phyloP scores from a whole-genome alignment of 1,140 invertebrate genomes.

The Magallana gigas region DNA sequence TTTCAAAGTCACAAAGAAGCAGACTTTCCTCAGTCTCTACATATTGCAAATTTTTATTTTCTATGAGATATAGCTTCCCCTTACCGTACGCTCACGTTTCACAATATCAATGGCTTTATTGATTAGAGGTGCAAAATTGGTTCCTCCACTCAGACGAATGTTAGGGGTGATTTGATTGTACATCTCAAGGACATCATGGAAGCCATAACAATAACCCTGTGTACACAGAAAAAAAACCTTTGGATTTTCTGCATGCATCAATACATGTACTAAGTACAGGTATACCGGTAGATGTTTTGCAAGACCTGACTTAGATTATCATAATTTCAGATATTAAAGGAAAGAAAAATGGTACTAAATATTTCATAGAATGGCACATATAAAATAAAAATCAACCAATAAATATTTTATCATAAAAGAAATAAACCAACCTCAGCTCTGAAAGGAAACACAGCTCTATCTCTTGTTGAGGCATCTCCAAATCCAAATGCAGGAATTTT shows the following conservation, averaged over 20 bases:
- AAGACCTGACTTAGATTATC: too few relatives aligned
- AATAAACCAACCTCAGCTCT: slow-evolving; percentile 61
- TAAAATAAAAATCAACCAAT: too few relatives aligned
- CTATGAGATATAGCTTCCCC: slow-evolving; percentile 41
- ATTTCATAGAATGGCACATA: too few relatives aligned
- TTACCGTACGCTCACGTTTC: slow-evolving; percentile 67
- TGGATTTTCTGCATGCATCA: too few relatives aligned
- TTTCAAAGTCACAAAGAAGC: not conserved
- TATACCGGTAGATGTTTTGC: too few relatives aligned
- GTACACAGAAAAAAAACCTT: not conserved
- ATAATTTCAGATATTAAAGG: too few relatives aligned
- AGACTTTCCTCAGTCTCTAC: not conserved
- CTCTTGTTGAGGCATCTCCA: slow-evolving; percentile 79
- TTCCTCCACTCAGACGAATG: slow-evolving; percentile 79
- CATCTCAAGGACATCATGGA: slow-evolving; percentile 69
- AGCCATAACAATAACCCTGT: slow-evolving; percentile 68
- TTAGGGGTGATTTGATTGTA: slow-evolving; percentile 73
- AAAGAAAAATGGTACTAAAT: too few relatives aligned
- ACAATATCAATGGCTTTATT: slow-evolving; percentile 78
- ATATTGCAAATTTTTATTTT: not conserved
- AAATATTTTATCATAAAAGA: too few relatives aligned
- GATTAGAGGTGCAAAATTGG: slow-evolving; percentile 81
- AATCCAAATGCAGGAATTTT: slow-evolving; percentile 80
- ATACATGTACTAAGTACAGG: too few relatives aligned
- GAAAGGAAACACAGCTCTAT: slow-evolving; percentile 79